phyloP scores from a whole-genome alignment of 1,140 invertebrate genomes.

The Diprion similis region DNA sequence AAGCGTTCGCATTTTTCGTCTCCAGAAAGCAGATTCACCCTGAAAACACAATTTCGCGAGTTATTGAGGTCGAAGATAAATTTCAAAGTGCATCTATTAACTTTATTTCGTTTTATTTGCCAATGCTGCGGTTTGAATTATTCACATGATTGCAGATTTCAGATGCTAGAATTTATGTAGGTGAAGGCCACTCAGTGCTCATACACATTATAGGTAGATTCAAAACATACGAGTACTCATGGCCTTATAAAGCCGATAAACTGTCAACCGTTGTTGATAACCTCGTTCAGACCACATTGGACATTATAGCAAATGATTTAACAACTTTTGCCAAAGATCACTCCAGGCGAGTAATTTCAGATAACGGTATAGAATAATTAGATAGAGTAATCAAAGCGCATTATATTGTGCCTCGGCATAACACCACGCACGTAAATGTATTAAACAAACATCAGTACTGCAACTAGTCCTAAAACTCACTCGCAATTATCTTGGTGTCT shows the following conservation, averaged over 20 bases:
- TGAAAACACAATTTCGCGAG: constrained; percentile 55
- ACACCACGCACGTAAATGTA: no score
- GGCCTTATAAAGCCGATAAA: neutral
- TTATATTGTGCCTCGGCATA: no score
- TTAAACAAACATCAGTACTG: no score
- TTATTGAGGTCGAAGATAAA: neutral
- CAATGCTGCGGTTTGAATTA: constrained; percentile 4
- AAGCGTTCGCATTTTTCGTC: constrained; percentile 84
- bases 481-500: no score
- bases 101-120: neutral
- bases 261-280: neutral
- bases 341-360: neutral
- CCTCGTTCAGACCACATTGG: neutral
- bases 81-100: neutral
- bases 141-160: neutral
- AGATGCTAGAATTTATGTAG: constrained; percentile 5
- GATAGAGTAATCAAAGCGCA: no score
- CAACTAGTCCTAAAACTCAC: no score
- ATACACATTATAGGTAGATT: no score
- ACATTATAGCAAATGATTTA: neutral
- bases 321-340: neutral
- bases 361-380: no score
- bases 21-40: constrained; percentile 86
- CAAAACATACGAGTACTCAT: neutral
- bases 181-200: neutral